Evolutionary conservation across 2,888 invertebrate genomes (phyloP).

Genomic region (Meganola albula): DNA sequence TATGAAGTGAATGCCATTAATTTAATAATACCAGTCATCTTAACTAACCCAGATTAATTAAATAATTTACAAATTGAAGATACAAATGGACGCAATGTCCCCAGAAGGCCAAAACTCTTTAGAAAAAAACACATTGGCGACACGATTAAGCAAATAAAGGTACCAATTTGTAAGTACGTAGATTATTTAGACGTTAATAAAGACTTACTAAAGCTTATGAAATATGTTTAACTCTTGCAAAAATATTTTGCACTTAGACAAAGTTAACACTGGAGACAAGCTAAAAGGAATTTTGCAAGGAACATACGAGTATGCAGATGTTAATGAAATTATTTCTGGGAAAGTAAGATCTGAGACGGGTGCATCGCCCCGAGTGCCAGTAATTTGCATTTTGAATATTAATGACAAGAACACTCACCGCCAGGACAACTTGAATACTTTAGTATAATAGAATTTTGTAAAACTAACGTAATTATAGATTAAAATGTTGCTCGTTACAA

Average conservation of each 20-base stretch:
- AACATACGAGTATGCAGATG: slow-evolving; percentile 61
- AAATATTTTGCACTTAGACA: slow-evolving; percentile 24
- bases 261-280: slow-evolving; percentile 35
- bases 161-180: not conserved
- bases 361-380: slow-evolving; percentile 61
- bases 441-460: slow-evolving; percentile 48
- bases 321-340: slow-evolving; percentile 74
- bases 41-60: too few relatives aligned
- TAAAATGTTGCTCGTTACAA: slow-evolving; percentile 35
- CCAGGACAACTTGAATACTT: slow-evolving; percentile 46
- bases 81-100: too few relatives aligned
- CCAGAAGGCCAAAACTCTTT: too few relatives aligned
- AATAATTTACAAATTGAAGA: too few relatives aligned
- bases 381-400: slow-evolving; percentile 75
- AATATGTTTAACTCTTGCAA: slow-evolving; percentile 17
- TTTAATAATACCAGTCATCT: too few relatives aligned
- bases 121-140: too few relatives aligned
- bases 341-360: slow-evolving; percentile 69
- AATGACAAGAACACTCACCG: slow-evolving; percentile 55
- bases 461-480: slow-evolving; percentile 52
- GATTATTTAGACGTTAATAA: not conserved
- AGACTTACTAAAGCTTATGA: slow-evolving; percentile 12
- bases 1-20: too few relatives aligned
- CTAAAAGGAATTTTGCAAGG: slow-evolving; percentile 51
- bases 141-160: too few relatives aligned